A percentile compares a stretch with the other conserved stretches of the same genome.
Conservation (phyloP, 2,888 invertebrate genomes). For the Cecidostiba fungosa region DNA sequence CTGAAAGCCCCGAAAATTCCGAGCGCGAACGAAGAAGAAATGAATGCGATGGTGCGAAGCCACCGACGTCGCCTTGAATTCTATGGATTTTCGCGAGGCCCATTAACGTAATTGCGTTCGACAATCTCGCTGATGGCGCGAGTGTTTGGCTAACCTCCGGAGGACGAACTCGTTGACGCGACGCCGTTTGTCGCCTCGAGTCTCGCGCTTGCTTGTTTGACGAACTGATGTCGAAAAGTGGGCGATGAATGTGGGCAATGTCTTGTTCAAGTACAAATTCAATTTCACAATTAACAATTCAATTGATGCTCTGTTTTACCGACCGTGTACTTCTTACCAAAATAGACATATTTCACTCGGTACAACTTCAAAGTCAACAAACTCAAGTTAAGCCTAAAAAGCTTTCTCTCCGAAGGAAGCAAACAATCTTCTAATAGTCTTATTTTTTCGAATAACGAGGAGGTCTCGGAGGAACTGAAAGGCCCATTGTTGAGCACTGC, state of each 20-base stretch:
- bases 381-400: neutral
- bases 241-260: neutral
- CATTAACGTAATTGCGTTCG: conserved; percentile 53
- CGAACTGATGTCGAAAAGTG: neutral
- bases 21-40: neutral
- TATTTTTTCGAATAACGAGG: neutral
- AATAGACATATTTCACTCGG: too few relatives aligned
- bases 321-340: too few relatives aligned
- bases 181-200: neutral
- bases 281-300: too few relatives aligned
- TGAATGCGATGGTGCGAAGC: neutral
- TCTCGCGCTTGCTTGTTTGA: neutral
- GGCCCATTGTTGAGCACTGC: neutral
- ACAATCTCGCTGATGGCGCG: conserved; percentile 46
- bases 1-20: neutral
- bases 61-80: neutral
- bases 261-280: too few relatives aligned
- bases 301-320: too few relatives aligned
- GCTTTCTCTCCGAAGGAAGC: neutral
- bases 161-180: neutral
- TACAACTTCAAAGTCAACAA: neutral
- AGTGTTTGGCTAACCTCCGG: conserved; percentile 32
- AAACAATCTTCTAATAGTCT: neutral
- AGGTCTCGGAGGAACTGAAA: neutral
- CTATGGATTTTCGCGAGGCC: neutral